Conservation (phyloP, 2,113 vertebrate genomes). For the Rhipidura dahli region DNA sequence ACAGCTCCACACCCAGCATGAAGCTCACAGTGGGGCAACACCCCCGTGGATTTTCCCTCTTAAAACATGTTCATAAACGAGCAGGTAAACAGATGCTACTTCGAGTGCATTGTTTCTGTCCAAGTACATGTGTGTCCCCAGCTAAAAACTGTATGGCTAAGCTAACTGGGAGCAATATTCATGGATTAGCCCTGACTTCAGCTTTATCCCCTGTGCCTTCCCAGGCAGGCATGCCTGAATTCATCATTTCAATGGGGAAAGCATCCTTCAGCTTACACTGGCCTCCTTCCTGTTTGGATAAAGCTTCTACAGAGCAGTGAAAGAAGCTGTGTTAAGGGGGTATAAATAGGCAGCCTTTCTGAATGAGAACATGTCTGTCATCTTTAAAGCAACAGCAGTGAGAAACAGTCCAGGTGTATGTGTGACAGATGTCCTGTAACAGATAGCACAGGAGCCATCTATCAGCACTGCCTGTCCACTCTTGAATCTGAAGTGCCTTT, state of each 20-base stretch:
- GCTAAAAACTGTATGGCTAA: not conserved
- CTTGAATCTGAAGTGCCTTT: not conserved
- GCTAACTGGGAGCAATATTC: not conserved
- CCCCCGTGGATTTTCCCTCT: not conserved
- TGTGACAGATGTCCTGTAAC: not conserved
- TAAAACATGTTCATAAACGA: not conserved
- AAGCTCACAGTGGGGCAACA: not conserved
- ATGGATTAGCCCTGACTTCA: not conserved
- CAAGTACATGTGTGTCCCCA: not conserved
- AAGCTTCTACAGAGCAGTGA: not conserved
- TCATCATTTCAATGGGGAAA: not conserved
- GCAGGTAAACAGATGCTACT: not conserved
- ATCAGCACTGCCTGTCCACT: not conserved
- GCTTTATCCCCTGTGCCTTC: not conserved
- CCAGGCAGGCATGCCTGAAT: not conserved
- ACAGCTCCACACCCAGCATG: not conserved
- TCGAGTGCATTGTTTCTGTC: not conserved
- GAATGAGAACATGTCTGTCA: not conserved
- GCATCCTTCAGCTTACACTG: not conserved
- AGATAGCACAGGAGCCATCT: not conserved
- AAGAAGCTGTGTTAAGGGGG: not conserved
- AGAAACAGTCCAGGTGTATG: not conserved
- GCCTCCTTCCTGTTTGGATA: not conserved
- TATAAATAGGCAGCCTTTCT: slow-evolving; percentile 1
- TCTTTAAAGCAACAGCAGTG: not conserved